Percentiles rank a stretch among this genome's conserved stretches.
phyloP scores from a whole-genome alignment of 1,140 invertebrate species.

The Drosophila sp. region DNA sequence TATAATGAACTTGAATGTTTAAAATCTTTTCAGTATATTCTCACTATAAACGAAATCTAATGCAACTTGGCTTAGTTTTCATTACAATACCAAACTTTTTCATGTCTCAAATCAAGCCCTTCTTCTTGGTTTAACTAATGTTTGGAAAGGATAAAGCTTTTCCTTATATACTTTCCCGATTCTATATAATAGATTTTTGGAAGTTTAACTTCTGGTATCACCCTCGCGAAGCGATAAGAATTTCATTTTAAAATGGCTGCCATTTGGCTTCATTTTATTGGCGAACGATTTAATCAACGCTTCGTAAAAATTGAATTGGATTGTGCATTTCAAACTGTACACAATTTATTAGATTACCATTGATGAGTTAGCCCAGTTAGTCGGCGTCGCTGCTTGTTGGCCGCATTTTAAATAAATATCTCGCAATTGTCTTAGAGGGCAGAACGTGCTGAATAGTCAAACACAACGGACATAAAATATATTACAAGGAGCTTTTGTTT shows the following conservation, averaged over 20 bases:
- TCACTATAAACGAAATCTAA: too few species aligned
- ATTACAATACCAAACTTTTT: too few species aligned
- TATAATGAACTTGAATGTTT: too few species aligned
- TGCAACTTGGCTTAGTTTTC: too few species aligned
- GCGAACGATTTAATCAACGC: background rate
- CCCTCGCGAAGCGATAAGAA: background rate
- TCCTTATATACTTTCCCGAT: too few species aligned
- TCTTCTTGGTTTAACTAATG: background rate
- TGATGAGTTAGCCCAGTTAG: background rate
- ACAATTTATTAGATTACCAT: background rate
- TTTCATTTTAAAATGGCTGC: background rate
- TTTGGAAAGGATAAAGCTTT: too few species aligned
- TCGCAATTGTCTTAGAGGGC: background rate
- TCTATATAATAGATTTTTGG: background rate
- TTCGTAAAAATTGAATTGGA: background rate
- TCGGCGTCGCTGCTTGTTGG: background rate
- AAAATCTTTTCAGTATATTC: too few species aligned
- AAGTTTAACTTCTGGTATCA: background rate
- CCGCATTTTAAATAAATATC: slow-evolving; percentile 5
- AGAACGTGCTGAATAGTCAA: background rate
- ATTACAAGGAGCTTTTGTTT: background rate
- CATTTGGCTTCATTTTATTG: slow-evolving; percentile 2
- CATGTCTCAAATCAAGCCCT: too few species aligned
- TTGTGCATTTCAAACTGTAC: slow-evolving; percentile 9
- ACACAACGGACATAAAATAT: background rate